These are phyloP conservation scores for Luperina nickerlii DNA, from an alignment of 2,888 invertebrate genomes.

Conservation along the genomic window DNA sequence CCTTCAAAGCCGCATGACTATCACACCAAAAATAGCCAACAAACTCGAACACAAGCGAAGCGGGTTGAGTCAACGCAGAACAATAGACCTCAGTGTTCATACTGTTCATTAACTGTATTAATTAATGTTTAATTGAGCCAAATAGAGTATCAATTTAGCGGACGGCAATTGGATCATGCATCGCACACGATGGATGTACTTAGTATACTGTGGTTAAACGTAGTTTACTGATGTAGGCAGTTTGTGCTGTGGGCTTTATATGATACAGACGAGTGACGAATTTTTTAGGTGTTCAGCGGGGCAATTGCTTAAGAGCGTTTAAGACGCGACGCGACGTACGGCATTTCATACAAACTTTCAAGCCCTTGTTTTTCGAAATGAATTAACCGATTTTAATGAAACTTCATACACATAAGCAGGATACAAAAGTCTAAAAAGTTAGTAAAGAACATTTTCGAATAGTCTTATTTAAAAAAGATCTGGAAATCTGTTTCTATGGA, in stretches of 20 bases:
- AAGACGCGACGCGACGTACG: no score
- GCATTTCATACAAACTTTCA: no score
- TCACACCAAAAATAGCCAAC: conserved; percentile 54
- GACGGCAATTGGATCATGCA: conserved; percentile 88
- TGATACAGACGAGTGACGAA: neutral
- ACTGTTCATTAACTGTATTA: conserved; percentile 88
- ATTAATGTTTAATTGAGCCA: conserved; percentile 89
- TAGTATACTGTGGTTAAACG: conserved; percentile 22
- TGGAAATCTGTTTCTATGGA: no score
- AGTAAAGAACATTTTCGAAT: no score
- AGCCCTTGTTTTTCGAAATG: no score
- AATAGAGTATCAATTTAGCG: conserved; percentile 89
- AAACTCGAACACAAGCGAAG: conserved; percentile 34
- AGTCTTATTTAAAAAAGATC: no score
- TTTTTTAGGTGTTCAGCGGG: neutral
- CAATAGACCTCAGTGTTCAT: conserved; percentile 85
- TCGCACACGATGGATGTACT: conserved; percentile 65
- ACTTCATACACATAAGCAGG: no score
- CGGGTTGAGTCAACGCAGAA: conserved; percentile 74
- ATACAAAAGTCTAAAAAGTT: no score
- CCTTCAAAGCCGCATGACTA: conserved; percentile 36
- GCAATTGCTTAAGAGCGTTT: no score
- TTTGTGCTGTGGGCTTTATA: neutral
- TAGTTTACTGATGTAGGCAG: conserved; percentile 13
- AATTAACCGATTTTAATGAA: no score